Evolutionary conservation across 2,797 vertebrate genomes (phyloP).

Genomic region (Macropus fuliginosus): DNA sequence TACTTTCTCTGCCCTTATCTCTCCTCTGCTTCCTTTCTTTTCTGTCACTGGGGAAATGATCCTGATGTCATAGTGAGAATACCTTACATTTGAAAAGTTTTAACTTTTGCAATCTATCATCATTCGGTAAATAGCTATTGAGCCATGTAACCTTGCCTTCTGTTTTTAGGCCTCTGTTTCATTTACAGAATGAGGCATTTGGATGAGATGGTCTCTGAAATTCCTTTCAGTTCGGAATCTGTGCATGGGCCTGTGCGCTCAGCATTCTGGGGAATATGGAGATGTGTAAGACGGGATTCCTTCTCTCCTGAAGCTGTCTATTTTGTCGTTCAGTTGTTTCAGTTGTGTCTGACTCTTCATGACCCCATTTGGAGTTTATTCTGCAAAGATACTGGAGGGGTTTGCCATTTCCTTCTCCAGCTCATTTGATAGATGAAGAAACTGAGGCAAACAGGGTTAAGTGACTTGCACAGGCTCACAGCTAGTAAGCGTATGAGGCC

Average conservation of each 20-base stretch:
- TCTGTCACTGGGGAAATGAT: not conserved
- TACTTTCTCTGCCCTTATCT: not conserved
- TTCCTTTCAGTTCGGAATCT: not conserved
- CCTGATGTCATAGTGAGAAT: not conserved
- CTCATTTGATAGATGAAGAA: not conserved
- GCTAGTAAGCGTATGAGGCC: not conserved
- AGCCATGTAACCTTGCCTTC: not conserved
- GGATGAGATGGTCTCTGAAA: not conserved
- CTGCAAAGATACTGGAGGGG: not conserved
- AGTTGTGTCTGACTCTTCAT: not conserved
- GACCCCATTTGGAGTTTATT: not conserved
- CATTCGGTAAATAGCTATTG: not conserved
- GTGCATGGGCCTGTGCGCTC: not conserved
- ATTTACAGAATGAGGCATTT: not conserved
- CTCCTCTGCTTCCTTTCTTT: not conserved
- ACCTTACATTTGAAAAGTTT: conserved; percentile 22
- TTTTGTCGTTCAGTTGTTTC: not conserved
- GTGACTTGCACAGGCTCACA: not conserved
- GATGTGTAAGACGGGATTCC: not conserved
- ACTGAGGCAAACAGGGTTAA: not conserved
- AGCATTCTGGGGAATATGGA: not conserved
- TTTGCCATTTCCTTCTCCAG: not conserved
- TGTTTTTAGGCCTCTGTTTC: not conserved
- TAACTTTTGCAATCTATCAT: not conserved
- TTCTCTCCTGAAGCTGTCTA: not conserved